Evolutionary conservation across 2,113 vertebrate species (phyloP), one percentile per base, ranked within the genome.

Genomic region (Triplophysa siluroides): DNA sequence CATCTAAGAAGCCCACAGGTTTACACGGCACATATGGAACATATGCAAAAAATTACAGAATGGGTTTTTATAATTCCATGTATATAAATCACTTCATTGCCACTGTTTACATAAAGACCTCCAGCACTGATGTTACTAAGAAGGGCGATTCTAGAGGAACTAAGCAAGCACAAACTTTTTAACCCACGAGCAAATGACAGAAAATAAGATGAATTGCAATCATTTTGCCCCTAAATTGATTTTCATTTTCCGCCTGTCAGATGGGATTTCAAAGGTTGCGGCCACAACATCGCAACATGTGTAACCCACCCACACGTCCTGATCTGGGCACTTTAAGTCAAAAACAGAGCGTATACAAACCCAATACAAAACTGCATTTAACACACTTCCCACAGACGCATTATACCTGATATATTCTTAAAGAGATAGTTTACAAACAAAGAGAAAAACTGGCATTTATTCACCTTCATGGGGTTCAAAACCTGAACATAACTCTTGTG

Each of bases 231-330:
- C 14, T 64, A 63, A 68, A 23, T 65, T 70, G 70, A 78, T 73
- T 77, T 79, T 75, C 74, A 60, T 78, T 68, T 78, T 78, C 67
- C 60, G 52, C 71, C 26, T 82, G 71, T 82, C 60, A 71, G 74
- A 78, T 52, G 12, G 61, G 19, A 77, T 78, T 81, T 56, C 78
- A 24, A 66, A 67, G 41, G n/a, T 63, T 70, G 69, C 52, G 58
- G 81, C 84, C 81, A 74, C 81, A 86, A 82, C 80, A 83, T 66
- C 62, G 71, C 68, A 81, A 85, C 83, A 86, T 81, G 76, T 83
- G 83, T 75, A 69, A 69, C 62, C 79, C 84, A 78, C 83, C 83
- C 77, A 74, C 73, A 54, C 61, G 29, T 71, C 73, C 61, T 83
- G 72, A 81, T 70, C 61, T 70, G 70, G 72, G 47, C 65, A 67